Evolutionary conservation across 2,888 invertebrate genomes (phyloP), one percentile per base, ranked within the genome.

Genomic region (Lycia hirtaria): DNA sequence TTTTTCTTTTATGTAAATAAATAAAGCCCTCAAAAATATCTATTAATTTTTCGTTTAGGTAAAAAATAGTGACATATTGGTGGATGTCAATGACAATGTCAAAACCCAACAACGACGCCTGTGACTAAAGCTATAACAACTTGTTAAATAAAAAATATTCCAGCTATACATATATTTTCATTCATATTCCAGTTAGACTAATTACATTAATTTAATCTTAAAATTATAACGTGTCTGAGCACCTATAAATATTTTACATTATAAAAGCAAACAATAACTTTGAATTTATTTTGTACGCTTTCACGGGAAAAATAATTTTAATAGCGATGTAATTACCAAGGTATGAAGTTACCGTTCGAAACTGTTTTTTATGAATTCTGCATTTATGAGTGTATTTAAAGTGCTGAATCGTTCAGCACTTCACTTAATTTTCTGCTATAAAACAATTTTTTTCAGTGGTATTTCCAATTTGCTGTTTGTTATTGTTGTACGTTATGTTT

Each of bases 71-170:
- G n/a, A n/a, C n/a, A n/a, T n/a, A n/a, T n/a, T n/a, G n/a, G n/a
- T n/a, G n/a, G n/a, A n/a, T n/a, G n/a, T n/a, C n/a, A n/a, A n/a
- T n/a, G n/a, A 22, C 17, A 30, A 12, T 35, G 17, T 41, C 14
- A 17, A 14, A 37, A 22, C 12, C 35, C 40, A 22, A 30, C 41
- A 17, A 22, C 15, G 33, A 62, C 45, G 50, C 49, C 48, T 60
- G 58, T 49, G 55, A 56, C 47, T 58, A 51, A 79, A 83, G 79
- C 79, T 85, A 86, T 86, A 82, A 85, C 62, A 70, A 86, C 76
- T 80, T 88, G 90, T 91, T 91, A 88, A 87, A 88, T n/a, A n/a
- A 88, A 88, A 75, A 90, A 86, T 82, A 82, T 82, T 86, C 78
- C 83, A 88, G 82, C 76, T 76, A 75, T 73, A 72, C 41, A 19